Base-by-base conservation (phyloP, 37 sponge, comb jelly and placozoan genomes). In the Eunapius fragilis region DNA sequence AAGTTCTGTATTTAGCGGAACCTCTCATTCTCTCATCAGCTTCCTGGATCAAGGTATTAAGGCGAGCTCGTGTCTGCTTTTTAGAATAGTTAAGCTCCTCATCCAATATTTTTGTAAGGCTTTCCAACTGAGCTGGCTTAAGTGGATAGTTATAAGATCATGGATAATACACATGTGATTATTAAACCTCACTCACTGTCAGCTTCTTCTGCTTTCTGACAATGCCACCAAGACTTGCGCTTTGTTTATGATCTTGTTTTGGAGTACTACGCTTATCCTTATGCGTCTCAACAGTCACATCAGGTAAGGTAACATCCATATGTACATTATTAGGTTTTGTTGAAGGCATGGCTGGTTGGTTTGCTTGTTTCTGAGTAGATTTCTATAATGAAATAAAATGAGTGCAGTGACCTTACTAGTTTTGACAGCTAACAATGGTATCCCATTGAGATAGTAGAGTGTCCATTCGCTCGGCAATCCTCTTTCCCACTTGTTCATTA, bases 31-130 rank as follows among this genome's bases (percentile, higher is more conserved):
- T 69, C 73, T 84, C 31, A 37, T 84, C 84, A 24, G 84, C 84
- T 38, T 70, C 69, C 72, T 82, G 31, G 41, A 80, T 32, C 32
- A 89, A 12, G 26, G 78, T 78, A 19, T 84, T 89, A 38, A 89
- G 79, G 23, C 72, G 30, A 71, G n/a, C 28, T 68, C 85, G 25
- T 11, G 84, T 74, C 81, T 84, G 78, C 33, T 82, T 86, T 72
- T 91, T 80, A 17, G 87, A 76, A 49, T 73, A 80, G 67, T 82
- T 86, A 5, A 91, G 67, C 47, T 91, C 91, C 37, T 91, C 91
- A 17, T 91, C 87, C 36, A 91, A 25, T 34, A 85, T 31, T 30
- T 45, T 77, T 67, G 35, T 10, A 10, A 91, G 78, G 27, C 48
- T 67, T 58, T 91, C 83, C 75, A 86, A 78, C 45, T 91, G 91